phyloP scores from a whole-genome alignment of 2,888 invertebrate genomes.

The Drosophila affinis region DNA sequence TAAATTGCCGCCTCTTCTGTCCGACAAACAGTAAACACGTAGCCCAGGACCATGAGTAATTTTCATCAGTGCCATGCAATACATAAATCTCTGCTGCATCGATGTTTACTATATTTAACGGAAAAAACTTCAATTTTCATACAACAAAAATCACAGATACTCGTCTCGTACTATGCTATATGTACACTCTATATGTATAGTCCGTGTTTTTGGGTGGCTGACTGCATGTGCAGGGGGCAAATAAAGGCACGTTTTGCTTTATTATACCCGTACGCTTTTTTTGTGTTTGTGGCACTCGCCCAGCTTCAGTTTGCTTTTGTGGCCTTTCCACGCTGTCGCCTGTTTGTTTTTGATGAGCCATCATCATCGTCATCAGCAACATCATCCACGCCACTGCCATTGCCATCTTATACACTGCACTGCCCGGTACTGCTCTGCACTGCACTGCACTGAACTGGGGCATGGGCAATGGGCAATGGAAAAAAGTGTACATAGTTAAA shows the following conservation, averaged over 20 bases:
- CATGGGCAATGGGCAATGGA: not conserved
- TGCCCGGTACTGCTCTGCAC: constrained; percentile 5
- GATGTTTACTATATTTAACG: constrained; percentile 49
- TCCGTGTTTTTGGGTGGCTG: constrained; percentile 13
- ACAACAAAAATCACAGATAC: constrained; percentile 40
- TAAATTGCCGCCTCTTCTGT: constrained; percentile 55
- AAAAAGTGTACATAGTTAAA: constrained; percentile 39
- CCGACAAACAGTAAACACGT: constrained; percentile 58
- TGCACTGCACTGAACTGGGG: constrained; percentile 11
- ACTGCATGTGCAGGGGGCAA: constrained; percentile 15
- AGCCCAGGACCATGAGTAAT: constrained; percentile 32
- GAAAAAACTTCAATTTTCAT: constrained; percentile 46
- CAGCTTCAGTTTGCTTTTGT: constrained; percentile 16
- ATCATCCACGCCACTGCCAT: not conserved
- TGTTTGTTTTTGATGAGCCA: constrained; percentile 51
- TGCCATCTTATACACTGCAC: constrained; percentile 27
- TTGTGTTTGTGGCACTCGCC: constrained; percentile 2
- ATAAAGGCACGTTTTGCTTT: constrained; percentile 34
- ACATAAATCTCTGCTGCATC: constrained; percentile 46
- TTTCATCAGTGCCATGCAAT: constrained; percentile 36
- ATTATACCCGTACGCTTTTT: constrained; percentile 10
- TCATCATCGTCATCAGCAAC: constrained; percentile 15
- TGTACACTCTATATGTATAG: not conserved
- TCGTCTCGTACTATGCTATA: too few relatives aligned
- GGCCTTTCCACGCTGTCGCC: constrained; percentile 38